phyloP scores from a whole-genome alignment of 2,797 vertebrate species.

The Phrynocephalus forsythii region DNA sequence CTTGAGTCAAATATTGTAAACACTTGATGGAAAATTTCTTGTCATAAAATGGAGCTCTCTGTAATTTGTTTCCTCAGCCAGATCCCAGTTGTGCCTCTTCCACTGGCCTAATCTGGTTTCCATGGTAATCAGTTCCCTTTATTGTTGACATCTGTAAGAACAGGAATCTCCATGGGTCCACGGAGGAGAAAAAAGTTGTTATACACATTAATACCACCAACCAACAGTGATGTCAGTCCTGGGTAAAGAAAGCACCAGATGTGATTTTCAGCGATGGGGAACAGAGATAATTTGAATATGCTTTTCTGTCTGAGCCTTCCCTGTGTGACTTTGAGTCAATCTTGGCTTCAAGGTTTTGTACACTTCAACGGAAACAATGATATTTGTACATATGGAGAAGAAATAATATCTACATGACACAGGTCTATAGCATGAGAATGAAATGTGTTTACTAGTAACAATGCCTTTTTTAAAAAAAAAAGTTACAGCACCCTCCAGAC shows the following conservation, averaged over 20 bases:
- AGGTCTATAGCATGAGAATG: not conserved
- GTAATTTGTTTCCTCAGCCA: not conserved
- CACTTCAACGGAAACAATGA: not conserved
- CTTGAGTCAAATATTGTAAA: not conserved
- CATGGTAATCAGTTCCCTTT: constrained; percentile 16
- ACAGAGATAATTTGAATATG: constrained; percentile 12
- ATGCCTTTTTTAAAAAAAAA: not conserved
- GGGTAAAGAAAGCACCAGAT: not conserved
- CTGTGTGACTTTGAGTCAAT: constrained; percentile 7
- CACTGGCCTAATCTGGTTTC: constrained; percentile 12
- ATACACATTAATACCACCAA: not conserved
- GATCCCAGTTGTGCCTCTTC: not conserved
- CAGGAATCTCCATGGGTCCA: not conserved
- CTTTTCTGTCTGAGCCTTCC: not conserved
- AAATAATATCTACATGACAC: not conserved
- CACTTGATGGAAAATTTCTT: fast-evolving
- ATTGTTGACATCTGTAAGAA: constrained; percentile 29
- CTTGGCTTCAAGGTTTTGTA: constrained; percentile 6
- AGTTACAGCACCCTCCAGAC: not conserved
- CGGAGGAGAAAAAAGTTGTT: not conserved
- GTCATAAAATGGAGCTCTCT: not conserved
- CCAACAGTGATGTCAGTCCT: not conserved
- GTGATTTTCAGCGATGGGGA: constrained; percentile 2
- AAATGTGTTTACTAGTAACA: not conserved
- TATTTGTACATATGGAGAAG: not conserved